Evolutionary conservation across 2,113 vertebrate species (phyloP).

Genomic region (Lagopus muta): DNA sequence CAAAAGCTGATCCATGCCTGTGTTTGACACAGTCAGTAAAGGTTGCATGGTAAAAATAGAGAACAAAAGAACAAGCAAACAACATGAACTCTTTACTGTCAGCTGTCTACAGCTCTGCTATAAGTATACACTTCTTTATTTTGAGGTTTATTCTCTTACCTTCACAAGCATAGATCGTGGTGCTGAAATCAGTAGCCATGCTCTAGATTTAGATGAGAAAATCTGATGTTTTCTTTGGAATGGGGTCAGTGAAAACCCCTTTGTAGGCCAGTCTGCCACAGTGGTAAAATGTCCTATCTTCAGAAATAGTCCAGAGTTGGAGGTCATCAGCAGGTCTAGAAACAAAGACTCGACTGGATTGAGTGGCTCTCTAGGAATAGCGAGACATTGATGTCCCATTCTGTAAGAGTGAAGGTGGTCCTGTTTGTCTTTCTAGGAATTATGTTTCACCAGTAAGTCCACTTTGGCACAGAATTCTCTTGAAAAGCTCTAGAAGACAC

Average conservation of each 20-base stretch:
- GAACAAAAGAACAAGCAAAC: neutral
- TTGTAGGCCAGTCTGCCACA: neutral
- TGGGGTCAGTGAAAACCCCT: neutral
- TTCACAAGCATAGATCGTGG: neutral
- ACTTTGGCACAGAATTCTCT: neutral
- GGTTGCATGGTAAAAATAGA: neutral
- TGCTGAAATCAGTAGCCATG: neutral
- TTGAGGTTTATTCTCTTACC: neutral
- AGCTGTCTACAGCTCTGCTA: neutral
- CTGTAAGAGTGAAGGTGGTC: slow-evolving; percentile 34
- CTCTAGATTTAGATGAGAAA: neutral
- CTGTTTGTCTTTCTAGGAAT: slow-evolving; percentile 22
- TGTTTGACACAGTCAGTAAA: neutral
- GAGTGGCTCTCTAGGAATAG: neutral
- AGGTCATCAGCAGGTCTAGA: neutral
- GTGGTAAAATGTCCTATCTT: neutral
- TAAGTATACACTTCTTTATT: accelerated
- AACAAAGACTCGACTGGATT: slow-evolving; percentile 20
- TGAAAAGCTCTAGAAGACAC: neutral
- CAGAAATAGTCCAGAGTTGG: neutral
- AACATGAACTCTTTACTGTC: neutral
- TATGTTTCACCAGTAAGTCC: slow-evolving; percentile 62
- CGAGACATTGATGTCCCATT: slow-evolving; percentile 14
- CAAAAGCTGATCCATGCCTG: neutral
- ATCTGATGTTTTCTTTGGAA: neutral